These are phyloP conservation scores for Ricordea florida DNA, from an alignment of 92 coral and sea anemone species.

Conservation along the genomic window DNA sequence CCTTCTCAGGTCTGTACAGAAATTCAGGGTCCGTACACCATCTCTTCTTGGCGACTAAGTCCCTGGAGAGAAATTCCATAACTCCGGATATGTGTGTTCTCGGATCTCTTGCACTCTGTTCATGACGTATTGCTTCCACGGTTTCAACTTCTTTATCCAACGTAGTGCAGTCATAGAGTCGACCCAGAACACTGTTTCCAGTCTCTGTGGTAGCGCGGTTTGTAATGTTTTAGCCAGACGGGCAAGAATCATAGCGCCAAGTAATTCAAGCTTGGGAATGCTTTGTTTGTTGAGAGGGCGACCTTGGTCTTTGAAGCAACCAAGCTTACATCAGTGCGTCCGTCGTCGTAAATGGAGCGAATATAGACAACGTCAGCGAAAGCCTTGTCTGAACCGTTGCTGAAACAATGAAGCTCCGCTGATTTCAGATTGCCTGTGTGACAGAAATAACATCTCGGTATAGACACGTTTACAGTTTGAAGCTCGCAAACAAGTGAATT, in stretches of 20 bases:
- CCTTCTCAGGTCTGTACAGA: conserved; percentile 40
- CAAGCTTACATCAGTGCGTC: conserved; percentile 28
- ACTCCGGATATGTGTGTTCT: conserved; percentile 4
- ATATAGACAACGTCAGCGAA: conserved; percentile 51
- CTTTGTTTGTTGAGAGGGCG: conserved; percentile 59
- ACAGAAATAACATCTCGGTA: conserved; percentile 55
- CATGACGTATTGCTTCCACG: conserved; percentile 68
- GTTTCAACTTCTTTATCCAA: conserved; percentile 48
- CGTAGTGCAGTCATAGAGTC: conserved; percentile 48
- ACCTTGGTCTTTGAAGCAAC: conserved; percentile 47
- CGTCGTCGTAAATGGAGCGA: conserved; percentile 36
- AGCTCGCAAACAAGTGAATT: conserved; percentile 14
- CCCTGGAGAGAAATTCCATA: conserved; percentile 51
- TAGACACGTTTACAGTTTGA: conserved; percentile 32
- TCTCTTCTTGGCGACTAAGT: too few species aligned
- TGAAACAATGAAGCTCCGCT: conserved; percentile 57
- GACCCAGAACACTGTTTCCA: conserved; percentile 34
- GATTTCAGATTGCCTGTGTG: neutral
- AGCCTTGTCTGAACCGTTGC: conserved; percentile 48
- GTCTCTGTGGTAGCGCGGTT: neutral
- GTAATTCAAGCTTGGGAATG: conserved; percentile 66
- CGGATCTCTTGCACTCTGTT: conserved; percentile 62
- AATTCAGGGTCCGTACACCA: too few species aligned
- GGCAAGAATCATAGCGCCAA: conserved; percentile 60
- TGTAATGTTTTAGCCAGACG: conserved; percentile 44